Evolutionary conservation across 1,140 invertebrate species (phyloP).

Genomic region (Bombus difficillimus): DNA sequence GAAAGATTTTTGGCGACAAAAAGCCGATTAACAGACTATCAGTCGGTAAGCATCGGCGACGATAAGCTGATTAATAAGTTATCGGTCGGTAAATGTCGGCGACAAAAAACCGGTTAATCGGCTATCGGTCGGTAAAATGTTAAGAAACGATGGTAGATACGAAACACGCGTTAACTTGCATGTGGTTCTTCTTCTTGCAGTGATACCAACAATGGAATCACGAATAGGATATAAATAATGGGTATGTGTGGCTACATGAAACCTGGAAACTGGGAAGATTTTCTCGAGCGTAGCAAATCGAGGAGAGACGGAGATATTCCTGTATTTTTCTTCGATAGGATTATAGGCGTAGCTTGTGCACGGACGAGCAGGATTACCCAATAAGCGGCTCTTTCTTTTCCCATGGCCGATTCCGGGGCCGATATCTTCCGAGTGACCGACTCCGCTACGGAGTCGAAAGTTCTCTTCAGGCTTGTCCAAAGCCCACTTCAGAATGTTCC

Average conservation of each 20-base stretch:
- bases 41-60: too few species aligned
- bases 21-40: too few species aligned
- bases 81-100: too few species aligned
- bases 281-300: constrained; percentile 20
- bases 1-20: too few species aligned
- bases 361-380: constrained; percentile 43
- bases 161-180: background rate
- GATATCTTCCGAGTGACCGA: constrained; percentile 65
- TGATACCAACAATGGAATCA: background rate
- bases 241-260: background rate
- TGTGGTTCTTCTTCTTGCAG: background rate
- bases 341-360: constrained; percentile 58
- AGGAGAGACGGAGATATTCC: constrained; percentile 39
- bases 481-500: constrained; percentile 42
- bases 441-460: constrained; percentile 50
- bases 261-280: background rate
- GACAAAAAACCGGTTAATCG: too few species aligned
- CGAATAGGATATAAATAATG: background rate
- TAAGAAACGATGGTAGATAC: too few species aligned
- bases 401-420: constrained; percentile 43
- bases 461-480: constrained; percentile 43
- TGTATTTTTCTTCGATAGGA: constrained; percentile 63
- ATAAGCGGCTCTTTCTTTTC: constrained; percentile 59
- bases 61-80: too few species aligned
- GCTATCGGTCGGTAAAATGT: too few species aligned